Base-by-base conservation (phyloP, 2,888 invertebrate species). In the Acronicta psi region DNA sequence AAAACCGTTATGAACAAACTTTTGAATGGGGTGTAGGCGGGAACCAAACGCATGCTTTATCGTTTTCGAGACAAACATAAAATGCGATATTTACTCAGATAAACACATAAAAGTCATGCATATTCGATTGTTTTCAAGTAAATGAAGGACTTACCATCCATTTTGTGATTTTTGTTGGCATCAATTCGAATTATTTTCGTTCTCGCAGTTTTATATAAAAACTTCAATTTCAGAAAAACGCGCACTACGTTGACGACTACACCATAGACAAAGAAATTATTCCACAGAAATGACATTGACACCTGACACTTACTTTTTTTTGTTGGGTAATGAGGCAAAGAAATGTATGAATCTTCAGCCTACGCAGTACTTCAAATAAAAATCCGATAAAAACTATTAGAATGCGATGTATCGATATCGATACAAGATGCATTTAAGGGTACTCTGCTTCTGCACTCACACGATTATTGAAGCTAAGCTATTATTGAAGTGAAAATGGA, bases 71-170 rank as follows among this genome's bases (percentile, higher is more conserved):
- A 38, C 38, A 38, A 38, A 38, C 38, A 38, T 16, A 4, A 38
- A 38, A 38, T 16, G 38, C 16, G 38, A 38, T 38, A 38, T 38
- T 38, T 38, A 7, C 38, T 38, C 14, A 38, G 16, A 6, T 16
- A 38, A 38, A 29, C 44, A 44, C 29, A 44, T 44, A 44, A 44
- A 44, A 44, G 29, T 44, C 44, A 31, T 44, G 44, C 44, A 44
- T n/a, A 8, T 44, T 44, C 44, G n/a, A 44, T 14, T 44, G 29
- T 44, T 44, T 44, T 29, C 29, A 44, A 44, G 44, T 44, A 44
- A 44, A 44, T 29, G 31, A 44, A 44, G 44, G 44, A 44, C 44
- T 44, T 44, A 44, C 44, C 44, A 44, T 44, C 44, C 44, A 25
- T 44, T 44, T 44, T 44, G 29, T 44, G 29, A 44, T 44, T 44